Evolutionary conservation across 2,797 vertebrate genomes (phyloP).

Genomic region (Alcedo quadribrachys): DNA sequence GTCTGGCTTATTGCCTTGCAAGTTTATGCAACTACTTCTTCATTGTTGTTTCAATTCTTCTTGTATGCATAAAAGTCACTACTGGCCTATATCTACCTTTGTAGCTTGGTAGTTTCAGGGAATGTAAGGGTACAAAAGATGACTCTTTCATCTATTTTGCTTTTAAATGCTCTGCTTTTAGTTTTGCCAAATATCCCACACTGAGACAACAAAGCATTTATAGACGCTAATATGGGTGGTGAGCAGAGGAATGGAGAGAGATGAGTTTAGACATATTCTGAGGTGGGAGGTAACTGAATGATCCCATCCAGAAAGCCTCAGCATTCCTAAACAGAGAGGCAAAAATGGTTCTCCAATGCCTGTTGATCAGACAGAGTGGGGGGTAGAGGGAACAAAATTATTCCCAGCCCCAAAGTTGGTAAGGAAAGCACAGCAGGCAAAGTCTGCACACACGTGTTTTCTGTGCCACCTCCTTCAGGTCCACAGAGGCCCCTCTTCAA

Average conservation of each 20-base stretch:
- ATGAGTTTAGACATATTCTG: not conserved
- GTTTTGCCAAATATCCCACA: not conserved
- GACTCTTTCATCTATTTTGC: not conserved
- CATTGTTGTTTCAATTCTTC: not conserved
- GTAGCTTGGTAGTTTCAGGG: not conserved
- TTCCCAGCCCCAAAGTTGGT: not conserved
- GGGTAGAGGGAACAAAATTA: too few relatives aligned
- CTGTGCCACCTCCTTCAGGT: not conserved
- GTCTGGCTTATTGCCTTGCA: not conserved
- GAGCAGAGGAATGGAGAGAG: not conserved
- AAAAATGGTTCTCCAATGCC: not conserved
- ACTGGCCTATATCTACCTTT: not conserved
- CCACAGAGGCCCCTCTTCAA: not conserved
- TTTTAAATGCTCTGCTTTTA: not conserved
- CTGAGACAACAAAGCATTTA: not conserved
- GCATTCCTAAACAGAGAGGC: not conserved
- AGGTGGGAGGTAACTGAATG: not conserved
- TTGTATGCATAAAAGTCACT: not conserved
- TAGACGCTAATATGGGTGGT: fast-evolving
- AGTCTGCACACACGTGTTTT: not conserved
- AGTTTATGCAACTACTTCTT: not conserved
- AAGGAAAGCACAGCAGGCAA: not conserved
- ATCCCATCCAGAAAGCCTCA: not conserved
- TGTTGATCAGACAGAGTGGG: not conserved
- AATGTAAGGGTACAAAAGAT: not conserved